Base-by-base conservation (phyloP, 2,888 invertebrate genomes). In the Synanthedon formicaeformis region DNA sequence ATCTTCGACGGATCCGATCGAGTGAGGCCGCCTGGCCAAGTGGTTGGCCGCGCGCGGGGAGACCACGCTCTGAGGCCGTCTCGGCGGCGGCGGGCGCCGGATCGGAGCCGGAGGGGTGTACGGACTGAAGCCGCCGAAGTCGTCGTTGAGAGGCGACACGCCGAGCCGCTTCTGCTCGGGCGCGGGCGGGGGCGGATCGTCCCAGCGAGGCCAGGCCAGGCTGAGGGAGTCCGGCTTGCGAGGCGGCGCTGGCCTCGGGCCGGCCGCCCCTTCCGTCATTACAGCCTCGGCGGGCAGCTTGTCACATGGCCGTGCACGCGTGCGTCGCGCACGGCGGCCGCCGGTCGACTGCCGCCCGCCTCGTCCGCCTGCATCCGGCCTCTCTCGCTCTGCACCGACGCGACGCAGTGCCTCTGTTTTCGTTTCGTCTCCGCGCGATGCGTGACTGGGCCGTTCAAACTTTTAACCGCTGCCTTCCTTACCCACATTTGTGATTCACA, bases 1-100 rank as follows among this genome's bases (percentile, higher is more conserved):
- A 66, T 81, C 82, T 10, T 84, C 82, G 50, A 75, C 60, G 51
- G 75, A 82, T 57, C 92, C 91, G 62, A 92, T 89, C 65, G 91
- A 92, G 73, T 90, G 91, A 45, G 92, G 91, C 53, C 91, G 69
- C 58, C 88, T 75, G 61, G 83, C 68, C 40, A 77, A 68, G 48
- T 74, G 78, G 53, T 75, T 72, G 40, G 63, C 60, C 14, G 78
- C 71, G 50, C 89, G 81, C 59, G 88, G 79, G 49, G 85, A 77
- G 14, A 88, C 80, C 60, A 88, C 89, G 69, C 89, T 90, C 65
- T 88, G 87, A 57, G 90, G 89, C 65, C 90, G 79, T 58, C 90
- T 78, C 34, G 78, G 76, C 55, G 73, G 65, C 48, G 66, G 54
- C 5, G 66, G 63, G n/a, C 66, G 68, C 3, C 57, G 54, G 56